Percentiles rank a stretch among this genome's conserved stretches.
These are phyloP conservation scores for Disparrhopalites patrizii DNA, from an alignment of 2,888 invertebrate species.

Conservation along the genomic window DNA sequence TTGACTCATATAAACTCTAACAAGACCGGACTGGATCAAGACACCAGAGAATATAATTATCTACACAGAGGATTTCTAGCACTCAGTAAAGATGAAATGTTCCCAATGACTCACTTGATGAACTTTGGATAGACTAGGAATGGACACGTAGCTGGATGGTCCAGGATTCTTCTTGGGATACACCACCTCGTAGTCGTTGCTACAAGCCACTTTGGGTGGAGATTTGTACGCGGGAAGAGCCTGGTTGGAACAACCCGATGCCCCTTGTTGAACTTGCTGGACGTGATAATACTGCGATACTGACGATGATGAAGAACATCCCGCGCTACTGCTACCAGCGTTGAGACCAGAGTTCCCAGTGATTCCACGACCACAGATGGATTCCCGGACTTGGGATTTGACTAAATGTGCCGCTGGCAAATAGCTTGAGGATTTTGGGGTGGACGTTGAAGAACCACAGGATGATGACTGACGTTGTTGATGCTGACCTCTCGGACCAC, in stretches of 20 bases:
- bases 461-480: background rate
- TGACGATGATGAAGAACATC: too few species aligned
- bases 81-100: too few species aligned
- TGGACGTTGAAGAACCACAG: background rate
- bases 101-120: too few species aligned
- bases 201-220: background rate
- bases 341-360: background rate
- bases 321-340: too few species aligned
- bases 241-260: background rate
- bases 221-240: conserved; percentile 5
- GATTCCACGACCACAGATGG: background rate
- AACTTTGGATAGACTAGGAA: conserved; percentile 16
- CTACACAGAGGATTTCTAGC: too few species aligned
- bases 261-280: too few species aligned
- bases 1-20: too few species aligned
- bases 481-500: background rate
- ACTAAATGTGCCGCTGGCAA: conserved; percentile 4
- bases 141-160: conserved; percentile 17
- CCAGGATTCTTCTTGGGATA: conserved; percentile 5
- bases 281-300: too few species aligned
- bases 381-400: background rate
- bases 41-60: too few species aligned
- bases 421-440: conserved; percentile 5
- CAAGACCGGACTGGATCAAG: too few species aligned
- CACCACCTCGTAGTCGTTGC: conserved; percentile 15